Conservation (phyloP, 2,797 vertebrate species). For the Sebastes ruberrimus region DNA sequence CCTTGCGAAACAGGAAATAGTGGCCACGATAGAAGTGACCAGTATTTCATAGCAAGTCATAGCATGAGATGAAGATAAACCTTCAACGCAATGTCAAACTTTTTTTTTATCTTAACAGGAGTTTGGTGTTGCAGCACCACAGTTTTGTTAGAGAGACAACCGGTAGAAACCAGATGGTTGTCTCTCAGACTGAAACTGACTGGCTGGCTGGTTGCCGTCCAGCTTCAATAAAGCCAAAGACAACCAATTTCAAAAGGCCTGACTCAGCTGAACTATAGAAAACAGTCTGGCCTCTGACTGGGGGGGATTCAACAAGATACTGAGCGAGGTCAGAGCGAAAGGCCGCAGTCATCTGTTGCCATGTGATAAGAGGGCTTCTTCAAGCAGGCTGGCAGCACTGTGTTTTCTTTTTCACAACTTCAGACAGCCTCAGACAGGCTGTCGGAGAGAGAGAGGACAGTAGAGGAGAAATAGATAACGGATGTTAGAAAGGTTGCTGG, state of each 20-base stretch:
- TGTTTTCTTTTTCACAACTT: constrained; percentile 28
- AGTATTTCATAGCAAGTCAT: not conserved
- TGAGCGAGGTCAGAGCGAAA: constrained; percentile 43
- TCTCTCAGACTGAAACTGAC: constrained; percentile 7
- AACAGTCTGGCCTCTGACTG: constrained; percentile 54
- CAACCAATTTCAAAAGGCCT: constrained; percentile 38
- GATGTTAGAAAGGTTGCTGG: not conserved
- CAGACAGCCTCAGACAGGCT: not conserved
- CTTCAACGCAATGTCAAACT: not conserved
- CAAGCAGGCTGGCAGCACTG: not conserved
- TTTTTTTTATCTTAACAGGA: not conserved
- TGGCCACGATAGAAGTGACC: not conserved
- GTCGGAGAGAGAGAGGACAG: not conserved
- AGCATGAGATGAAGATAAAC: not conserved
- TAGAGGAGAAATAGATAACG: not conserved
- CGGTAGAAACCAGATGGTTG: constrained; percentile 31
- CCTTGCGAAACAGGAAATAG: not conserved
- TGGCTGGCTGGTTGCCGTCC: constrained; percentile 8
- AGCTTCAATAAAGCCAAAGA: constrained; percentile 48
- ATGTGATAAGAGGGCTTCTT: constrained; percentile 71
- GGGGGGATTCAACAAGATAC: constrained; percentile 51
- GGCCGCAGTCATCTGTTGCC: constrained; percentile 70
- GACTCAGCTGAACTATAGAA: constrained; percentile 65
- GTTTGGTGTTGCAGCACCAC: not conserved
- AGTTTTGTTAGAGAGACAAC: not conserved